Base-by-base conservation (phyloP, 2,797 vertebrate species). In the Oophaga sylvatica region DNA sequence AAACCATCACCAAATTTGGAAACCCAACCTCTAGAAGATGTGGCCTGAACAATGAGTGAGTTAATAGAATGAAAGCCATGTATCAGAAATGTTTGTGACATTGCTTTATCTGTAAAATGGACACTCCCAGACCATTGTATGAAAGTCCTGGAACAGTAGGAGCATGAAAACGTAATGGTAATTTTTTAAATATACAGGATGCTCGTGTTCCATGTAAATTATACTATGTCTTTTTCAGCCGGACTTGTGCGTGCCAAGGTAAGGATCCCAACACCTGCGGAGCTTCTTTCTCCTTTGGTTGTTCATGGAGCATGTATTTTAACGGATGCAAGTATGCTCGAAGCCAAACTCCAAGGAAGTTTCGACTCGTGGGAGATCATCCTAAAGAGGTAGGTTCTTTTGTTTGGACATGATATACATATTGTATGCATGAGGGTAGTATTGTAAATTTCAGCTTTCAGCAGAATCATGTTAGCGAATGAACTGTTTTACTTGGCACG, bases 291-390 rank as follows among this genome's bases (percentile, higher is more conserved):
- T 99, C 98, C 89, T 99, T 99, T 0, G 98, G 98, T 90, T 99
- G 98, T 90, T 99, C 98, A 70, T 99, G 98, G 98, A 99, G 98
- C 91, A 99, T 99, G 98, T 99, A 99, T 92, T 99, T 99, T 90
- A 99, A 99, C 0, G 98, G 98, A 90, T 99, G 98, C 94, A 99
- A 99, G 89, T 99, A 98, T 0, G 98, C 98, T 45, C 96, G 98
- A 73, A 99, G 98, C 94, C 99, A 99, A 95, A 93, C 92, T 0
- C 98, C 98, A 0, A 97, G 98, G 92, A 99, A 99, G 94, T 99
- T 99, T 94, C 93, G 98, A 89, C 96, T 99, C 60, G 94, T 97
- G 67, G 98, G 98, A 93, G 97, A 99, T 90, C 97, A 94, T 91
- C 98, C 97, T 91, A 97, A 97, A 93, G 96, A 99, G 97, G 98